Conservation (phyloP, 2,113 vertebrate species). For the Bujurquina vittata region DNA sequence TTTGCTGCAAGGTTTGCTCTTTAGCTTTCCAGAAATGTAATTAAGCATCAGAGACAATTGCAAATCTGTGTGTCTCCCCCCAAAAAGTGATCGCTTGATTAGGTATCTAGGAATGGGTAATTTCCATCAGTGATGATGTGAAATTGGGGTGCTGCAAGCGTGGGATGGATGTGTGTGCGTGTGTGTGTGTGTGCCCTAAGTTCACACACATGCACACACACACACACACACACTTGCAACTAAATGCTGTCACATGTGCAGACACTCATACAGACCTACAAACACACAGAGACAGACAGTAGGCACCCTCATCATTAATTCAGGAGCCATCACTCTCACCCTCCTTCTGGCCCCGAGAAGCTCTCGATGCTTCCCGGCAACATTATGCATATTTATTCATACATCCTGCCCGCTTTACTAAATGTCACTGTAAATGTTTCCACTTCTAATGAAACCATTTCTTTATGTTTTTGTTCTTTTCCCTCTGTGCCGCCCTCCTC, state of each 20-base stretch:
- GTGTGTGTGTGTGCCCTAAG: not conserved
- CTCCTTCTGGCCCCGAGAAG: slow-evolving; percentile 75
- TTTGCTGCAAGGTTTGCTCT: slow-evolving; percentile 40
- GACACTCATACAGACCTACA: slow-evolving; percentile 45
- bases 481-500: not conserved
- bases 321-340: slow-evolving; percentile 76
- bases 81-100: slow-evolving; percentile 68
- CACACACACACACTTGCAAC: slow-evolving; percentile 39
- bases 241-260: slow-evolving; percentile 62
- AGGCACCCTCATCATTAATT: slow-evolving; percentile 80
- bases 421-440: slow-evolving; percentile 82
- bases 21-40: slow-evolving; percentile 65
- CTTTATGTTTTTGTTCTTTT: slow-evolving; percentile 64
- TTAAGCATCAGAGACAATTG: slow-evolving; percentile 69
- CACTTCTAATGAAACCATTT: slow-evolving; percentile 73
- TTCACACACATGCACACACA: slow-evolving; percentile 12
- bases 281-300: slow-evolving; percentile 69
- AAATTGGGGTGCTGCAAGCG: slow-evolving; percentile 68
- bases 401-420: slow-evolving; percentile 70
- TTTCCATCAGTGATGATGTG: slow-evolving; percentile 71
- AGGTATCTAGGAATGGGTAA: slow-evolving; percentile 66
- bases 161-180: slow-evolving; percentile 18
- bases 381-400: slow-evolving; percentile 83
- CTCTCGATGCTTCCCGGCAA: slow-evolving; percentile 73
- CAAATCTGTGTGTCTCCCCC: slow-evolving; percentile 48